Base-by-base conservation (phyloP, 2,797 vertebrate genomes). In the Cuculus canorus region DNA sequence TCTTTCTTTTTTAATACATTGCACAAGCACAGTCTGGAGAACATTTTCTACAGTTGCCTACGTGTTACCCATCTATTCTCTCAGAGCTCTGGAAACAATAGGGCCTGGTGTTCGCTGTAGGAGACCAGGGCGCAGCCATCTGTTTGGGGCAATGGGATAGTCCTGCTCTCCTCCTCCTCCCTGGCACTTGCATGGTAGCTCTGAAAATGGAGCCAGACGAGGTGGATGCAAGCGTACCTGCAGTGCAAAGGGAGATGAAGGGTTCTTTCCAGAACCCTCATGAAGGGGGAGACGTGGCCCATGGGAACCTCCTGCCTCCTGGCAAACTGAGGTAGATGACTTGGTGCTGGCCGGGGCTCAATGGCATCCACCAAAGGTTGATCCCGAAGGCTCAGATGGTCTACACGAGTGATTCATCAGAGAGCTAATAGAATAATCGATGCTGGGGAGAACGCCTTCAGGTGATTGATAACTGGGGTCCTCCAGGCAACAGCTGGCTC, bases 341-440 rank as follows among this genome's bases (percentile, higher is more conserved):
- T 27, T 57, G 43, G n/a, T 45, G 32, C 19, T 86, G 52, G 33
- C 48, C 47, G 25, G 15, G 41, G 66, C 59, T 72, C 53, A 48
- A 5, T 37, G 43, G 69, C 59, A 86, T 52, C 71, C 93, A 89
- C 39, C 37, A 56, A 61, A 82, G 13, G 30, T 3, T 63, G 75
- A 47, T 88, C 47, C 70, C 27, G 23, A 82, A 92, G 64, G 76
- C 79, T 91, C 87, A 81, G 75, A 66, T 37, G 39, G 83, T 79
- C n/a, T 30, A 64, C 48, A 30, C 1, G 8, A 92, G 94, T 57
- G 88, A 84, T 92, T 94, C 12, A 5, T 53, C 83, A 89, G 64
- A 50, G 83, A 94, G 73, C 89, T 88, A 92, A 92, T 90, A 88
- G 96, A 93, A 83, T 75, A 95, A 89, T 92, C 91, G 10, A 91